Base-by-base conservation (phyloP, 2,797 vertebrate species). In the Bovichtus diacanthus region DNA sequence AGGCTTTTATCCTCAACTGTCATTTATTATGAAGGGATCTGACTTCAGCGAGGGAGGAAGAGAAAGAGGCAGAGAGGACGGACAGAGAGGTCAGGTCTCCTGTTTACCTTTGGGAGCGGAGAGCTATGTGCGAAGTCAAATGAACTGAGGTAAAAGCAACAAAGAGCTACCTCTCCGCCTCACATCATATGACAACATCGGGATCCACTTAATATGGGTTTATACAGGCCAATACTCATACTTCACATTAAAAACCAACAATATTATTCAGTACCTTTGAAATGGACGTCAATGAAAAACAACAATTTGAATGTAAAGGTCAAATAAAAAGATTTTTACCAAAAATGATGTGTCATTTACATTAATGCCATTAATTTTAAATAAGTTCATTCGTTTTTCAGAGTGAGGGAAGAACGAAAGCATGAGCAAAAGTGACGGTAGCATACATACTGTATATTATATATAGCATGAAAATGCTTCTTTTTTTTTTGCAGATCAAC, bases 21-120 rank as follows among this genome's bases (percentile, higher is more conserved):
- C 96, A 96, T 96, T 97, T 96, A 95, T 96, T 94, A 96, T 94
- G 95, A 95, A 94, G 93, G 94, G 95, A 96, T 95, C 94, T 93
- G 94, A 96, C 95, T 95, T 95, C 49, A 78, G 76, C 7, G 38
- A 71, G 47, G 23, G 34, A 53, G 58, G 12, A 27, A 62, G 39
- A 31, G 4, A 51, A 7, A 8, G 53, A 19, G 19, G 38, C 61
- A 39, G 29, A 38, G 60, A 34, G 61, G 44, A 41, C 0, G n/a
- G 41, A 69, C n/a, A 56, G 74, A 69, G 58, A 75, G 69, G 74
- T 80, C 71, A 73, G 49, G 36, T 54, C 34, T 77, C 44, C 15
- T 49, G 69, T 80, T 78, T 70, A 76, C 74, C 63, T 78, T 44
- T 29, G 62, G 53, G 54, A 81, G 62, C 46, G 55, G 67, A 74